Evolutionary conservation across 2,888 invertebrate species (phyloP), one percentile per base, ranked within the genome.

Genomic region (Cantharis nigra): DNA sequence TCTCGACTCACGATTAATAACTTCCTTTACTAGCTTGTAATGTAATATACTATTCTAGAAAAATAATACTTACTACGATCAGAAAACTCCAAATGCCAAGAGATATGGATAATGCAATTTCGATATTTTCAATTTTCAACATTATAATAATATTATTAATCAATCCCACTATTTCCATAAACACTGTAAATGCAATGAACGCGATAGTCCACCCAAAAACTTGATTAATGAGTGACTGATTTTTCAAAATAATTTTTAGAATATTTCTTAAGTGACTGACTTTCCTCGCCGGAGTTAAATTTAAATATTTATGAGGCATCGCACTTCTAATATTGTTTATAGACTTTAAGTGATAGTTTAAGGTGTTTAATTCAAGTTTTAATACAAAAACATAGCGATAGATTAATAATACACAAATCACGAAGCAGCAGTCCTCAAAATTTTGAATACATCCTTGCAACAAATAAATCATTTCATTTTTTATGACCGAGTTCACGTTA

Each of bases 321-420:
- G 2, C 5, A n/a, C 5, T 10, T 10, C 4, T n/a, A 0, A 0
- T 2, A 9, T n/a, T n/a, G n/a, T 7, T 1, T 49, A n/a, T 7
- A n/a, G 7, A n/a, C 2, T n/a, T 1, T 7, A n/a, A 3, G 7
- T 9, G 49, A 49, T n/a, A 7, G n/a, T 49, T 49, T 20, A 62
- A 62, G 4, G 26, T 9, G 9, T 71, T 16, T 62, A 30, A 20
- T 62, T 71, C 9, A 62, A 62, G n/a, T 62, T 71, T 71, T 62
- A 14, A 9, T 23, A 16, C 23, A 10, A 7, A 62, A 9, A 20
- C 13, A 9, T 62, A 20, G 20, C 9, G n/a, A 11, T 62, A 30
- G 16, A 71, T 26, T 9, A 69, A 11, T 4, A 49, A 0, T 2
- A 49, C n/a, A 5, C 2, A 49, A 49, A n/a, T 49, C n/a, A 49